Evolutionary conservation across 2,113 vertebrate genomes (phyloP).

Genomic region (Ascaphus truei): DNA sequence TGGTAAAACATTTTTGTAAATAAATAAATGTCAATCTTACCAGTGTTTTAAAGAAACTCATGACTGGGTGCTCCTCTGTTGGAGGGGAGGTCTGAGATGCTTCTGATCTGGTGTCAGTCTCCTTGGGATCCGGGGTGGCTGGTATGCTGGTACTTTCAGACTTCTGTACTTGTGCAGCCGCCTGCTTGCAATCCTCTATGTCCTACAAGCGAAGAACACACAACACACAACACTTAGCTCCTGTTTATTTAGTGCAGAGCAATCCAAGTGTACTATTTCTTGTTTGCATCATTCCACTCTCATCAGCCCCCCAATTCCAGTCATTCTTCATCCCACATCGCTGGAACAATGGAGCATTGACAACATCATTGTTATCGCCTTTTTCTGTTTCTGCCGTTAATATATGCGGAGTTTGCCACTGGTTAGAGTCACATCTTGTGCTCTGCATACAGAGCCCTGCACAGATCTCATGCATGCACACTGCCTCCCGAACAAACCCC

Average conservation of each 20-base stretch:
- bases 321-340: conserved; percentile 67
- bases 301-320: conserved; percentile 62
- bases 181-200: conserved; percentile 46
- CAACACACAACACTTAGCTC: conserved; percentile 38
- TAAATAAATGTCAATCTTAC: too few species aligned
- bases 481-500: conserved; percentile 20
- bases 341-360: conserved; percentile 58
- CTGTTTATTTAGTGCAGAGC: conserved; percentile 39
- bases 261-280: conserved; percentile 49
- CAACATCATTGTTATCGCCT: conserved; percentile 29
- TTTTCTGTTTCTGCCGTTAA: conserved; percentile 26
- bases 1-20: too few species aligned
- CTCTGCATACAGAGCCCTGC: conserved; percentile 39
- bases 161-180: conserved; percentile 25
- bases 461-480: conserved; percentile 14
- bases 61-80: conserved; percentile 75
- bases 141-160: not conserved
- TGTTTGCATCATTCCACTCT: conserved; percentile 46
- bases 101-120: conserved; percentile 42
- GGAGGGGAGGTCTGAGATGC: conserved; percentile 36
- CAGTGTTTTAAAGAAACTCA: conserved; percentile 96
- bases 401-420: conserved; percentile 42
- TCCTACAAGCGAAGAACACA: conserved; percentile 47
- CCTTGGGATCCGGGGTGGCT: conserved; percentile 29
- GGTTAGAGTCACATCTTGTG: conserved; percentile 45